A percentile compares a stretch with the other conserved stretches of the same genome.
Conservation (phyloP, 2,113 vertebrate species). For the Ctenodactylus gundi region DNA sequence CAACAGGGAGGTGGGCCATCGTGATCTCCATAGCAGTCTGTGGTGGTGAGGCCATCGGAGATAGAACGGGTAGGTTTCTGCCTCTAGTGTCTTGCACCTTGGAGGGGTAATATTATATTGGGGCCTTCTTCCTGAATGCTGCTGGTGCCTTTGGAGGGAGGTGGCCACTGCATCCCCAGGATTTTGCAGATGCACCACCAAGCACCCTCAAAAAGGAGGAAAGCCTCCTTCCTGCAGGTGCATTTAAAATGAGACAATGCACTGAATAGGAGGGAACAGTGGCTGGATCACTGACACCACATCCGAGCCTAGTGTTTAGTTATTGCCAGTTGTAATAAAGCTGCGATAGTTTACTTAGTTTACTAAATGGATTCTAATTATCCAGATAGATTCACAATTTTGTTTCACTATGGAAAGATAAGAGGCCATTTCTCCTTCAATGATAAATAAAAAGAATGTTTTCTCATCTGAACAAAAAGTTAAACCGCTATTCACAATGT, state of each 20-base stretch:
- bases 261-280: background rate
- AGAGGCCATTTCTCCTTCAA: constrained; percentile 81
- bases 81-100: background rate
- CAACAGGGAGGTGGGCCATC: background rate
- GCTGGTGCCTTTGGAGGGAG: background rate
- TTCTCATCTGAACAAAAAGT: constrained; percentile 79
- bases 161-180: too few relatives aligned
- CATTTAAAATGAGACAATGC: background rate
- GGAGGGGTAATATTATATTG: background rate
- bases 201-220: background rate
- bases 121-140: background rate
- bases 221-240: background rate
- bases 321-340: background rate
- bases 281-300: background rate
- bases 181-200: background rate
- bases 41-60: background rate
- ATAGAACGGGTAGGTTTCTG: background rate
- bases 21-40: background rate
- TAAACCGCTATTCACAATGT: constrained; percentile 75
- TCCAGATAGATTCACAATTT: background rate
- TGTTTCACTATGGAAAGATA: constrained; percentile 78
- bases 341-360: background rate
- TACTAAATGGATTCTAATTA: constrained; percentile 16
- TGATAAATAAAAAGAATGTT: constrained; percentile 83
- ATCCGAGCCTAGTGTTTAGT: background rate